These are phyloP conservation scores for Shargacucullia verbasci DNA, from an alignment of 2,888 invertebrate genomes.

Conservation along the genomic window DNA sequence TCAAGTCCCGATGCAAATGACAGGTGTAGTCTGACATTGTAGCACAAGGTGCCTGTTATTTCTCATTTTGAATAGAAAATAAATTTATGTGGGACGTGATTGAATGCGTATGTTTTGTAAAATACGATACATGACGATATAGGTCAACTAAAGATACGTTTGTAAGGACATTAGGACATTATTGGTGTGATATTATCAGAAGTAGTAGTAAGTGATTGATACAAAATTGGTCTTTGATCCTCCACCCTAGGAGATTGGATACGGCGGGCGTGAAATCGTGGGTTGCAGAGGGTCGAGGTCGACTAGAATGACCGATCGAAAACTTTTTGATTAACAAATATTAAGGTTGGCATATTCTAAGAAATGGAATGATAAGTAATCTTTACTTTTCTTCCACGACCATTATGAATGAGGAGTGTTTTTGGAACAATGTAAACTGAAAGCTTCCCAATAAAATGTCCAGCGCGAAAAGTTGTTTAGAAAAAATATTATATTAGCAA, in stretches of 20 bases:
- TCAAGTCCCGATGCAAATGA: constrained; percentile 14
- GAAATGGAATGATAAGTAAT: too few species aligned
- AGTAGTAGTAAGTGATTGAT: too few species aligned
- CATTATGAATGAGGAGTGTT: constrained; percentile 8
- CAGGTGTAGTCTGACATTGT: constrained; percentile 27
- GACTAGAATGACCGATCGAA: too few species aligned
- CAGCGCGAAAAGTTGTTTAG: constrained; percentile 13
- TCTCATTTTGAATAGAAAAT: constrained; percentile 19
- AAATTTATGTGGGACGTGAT: constrained; percentile 21
- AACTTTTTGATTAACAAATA: too few species aligned
- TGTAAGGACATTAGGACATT: too few species aligned
- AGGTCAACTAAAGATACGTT: constrained; percentile 12
- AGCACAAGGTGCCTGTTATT: constrained; percentile 25
- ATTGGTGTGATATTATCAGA: too few species aligned
- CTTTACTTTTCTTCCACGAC: background rate
- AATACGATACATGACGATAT: constrained; percentile 15
- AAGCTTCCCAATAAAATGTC: constrained; percentile 23
- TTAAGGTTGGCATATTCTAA: too few species aligned
- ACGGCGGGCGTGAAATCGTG: too few species aligned
- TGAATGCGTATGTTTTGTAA: constrained; percentile 18
- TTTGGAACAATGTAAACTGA: constrained; percentile 20
- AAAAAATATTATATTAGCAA: constrained; percentile 33
- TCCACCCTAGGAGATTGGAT: too few species aligned
- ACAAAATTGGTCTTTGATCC: too few species aligned
- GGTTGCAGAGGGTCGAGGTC: too few species aligned